Percentiles rank a stretch among this genome's conserved stretches.
Conservation (phyloP, 1,140 invertebrate genomes). For the Bursaphelenchus mucronatus region DNA sequence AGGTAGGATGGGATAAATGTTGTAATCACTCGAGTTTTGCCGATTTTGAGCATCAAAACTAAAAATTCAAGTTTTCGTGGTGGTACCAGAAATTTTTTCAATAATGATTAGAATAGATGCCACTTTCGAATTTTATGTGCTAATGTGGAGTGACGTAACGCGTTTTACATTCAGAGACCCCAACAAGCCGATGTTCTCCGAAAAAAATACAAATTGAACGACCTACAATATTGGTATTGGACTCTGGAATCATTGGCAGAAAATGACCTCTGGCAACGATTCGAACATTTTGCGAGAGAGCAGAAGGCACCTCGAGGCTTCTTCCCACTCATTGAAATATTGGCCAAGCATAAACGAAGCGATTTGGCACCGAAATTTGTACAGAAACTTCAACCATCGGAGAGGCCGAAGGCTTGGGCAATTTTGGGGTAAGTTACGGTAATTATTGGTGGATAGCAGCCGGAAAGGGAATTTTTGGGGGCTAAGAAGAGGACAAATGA, state of each 20-base stretch:
- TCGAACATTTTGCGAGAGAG: constrained; percentile 18
- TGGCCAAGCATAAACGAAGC: background rate
- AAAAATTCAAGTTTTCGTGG: no score
- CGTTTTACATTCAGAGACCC: background rate
- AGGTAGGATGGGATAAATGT: no score
- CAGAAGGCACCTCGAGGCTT: background rate
- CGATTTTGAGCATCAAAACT: no score
- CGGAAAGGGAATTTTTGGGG: no score
- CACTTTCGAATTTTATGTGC: no score
- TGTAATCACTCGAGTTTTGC: no score
- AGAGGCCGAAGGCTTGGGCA: background rate
- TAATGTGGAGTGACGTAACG: no score
- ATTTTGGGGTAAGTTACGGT: constrained; percentile 4
- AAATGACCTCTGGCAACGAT: background rate
- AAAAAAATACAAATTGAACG: constrained; percentile 17
- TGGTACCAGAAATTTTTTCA: no score
- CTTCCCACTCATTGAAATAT: constrained; percentile 5
- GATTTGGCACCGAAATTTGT: constrained; percentile 13
- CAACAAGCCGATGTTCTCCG: constrained; percentile 2
- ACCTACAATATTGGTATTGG: constrained; percentile 14
- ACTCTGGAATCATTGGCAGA: background rate
- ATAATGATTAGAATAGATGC: no score
- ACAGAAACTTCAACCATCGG: background rate
- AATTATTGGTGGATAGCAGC: no score
- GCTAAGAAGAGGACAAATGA: no score